phyloP scores from a whole-genome alignment of 2,888 invertebrate genomes.

The Drosophila setosimentum region DNA sequence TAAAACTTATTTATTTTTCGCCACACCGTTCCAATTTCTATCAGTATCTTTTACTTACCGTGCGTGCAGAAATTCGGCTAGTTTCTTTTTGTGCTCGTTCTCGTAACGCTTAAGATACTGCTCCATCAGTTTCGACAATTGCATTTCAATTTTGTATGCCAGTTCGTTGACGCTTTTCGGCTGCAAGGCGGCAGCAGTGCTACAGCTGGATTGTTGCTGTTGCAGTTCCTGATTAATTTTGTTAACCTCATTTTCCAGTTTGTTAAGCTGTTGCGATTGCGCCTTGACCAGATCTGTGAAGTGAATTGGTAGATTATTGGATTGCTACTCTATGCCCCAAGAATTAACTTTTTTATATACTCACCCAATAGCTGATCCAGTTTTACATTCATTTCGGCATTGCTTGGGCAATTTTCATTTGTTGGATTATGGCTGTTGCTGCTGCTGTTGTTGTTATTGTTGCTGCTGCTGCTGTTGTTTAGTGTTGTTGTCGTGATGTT shows the following conservation, averaged over 20 bases:
- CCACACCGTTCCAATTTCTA: not conserved
- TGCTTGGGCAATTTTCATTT: slow-evolving; percentile 31
- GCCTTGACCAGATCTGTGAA: slow-evolving; percentile 85
- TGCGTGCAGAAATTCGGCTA: slow-evolving; percentile 81
- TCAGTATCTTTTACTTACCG: slow-evolving; percentile 63
- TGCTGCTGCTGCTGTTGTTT: slow-evolving; percentile 48
- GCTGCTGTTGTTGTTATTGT: slow-evolving; percentile 39
- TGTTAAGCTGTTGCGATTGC: slow-evolving; percentile 86
- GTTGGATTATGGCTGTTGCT: slow-evolving; percentile 45
- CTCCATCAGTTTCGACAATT: slow-evolving; percentile 84
- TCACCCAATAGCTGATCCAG: slow-evolving; percentile 83
- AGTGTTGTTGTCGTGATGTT: slow-evolving; percentile 52
- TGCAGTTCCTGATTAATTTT: slow-evolving; percentile 74
- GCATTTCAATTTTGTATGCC: slow-evolving; percentile 83
- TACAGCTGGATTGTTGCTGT: slow-evolving; percentile 43
- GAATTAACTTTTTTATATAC: not conserved
- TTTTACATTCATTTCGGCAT: slow-evolving; percentile 74
- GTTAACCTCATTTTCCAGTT: slow-evolving; percentile 84
- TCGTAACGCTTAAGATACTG: slow-evolving; percentile 84
- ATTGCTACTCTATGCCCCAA: not conserved
- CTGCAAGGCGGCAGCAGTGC: slow-evolving; percentile 50
- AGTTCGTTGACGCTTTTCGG: slow-evolving; percentile 80
- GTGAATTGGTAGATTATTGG: not conserved
- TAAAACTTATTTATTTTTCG: not conserved
- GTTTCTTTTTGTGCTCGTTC: slow-evolving; percentile 83